Percentiles rank a stretch among this genome's conserved stretches.
Evolutionary conservation across 2,797 vertebrate species (phyloP).

Genomic region (Siniperca scherzeri): DNA sequence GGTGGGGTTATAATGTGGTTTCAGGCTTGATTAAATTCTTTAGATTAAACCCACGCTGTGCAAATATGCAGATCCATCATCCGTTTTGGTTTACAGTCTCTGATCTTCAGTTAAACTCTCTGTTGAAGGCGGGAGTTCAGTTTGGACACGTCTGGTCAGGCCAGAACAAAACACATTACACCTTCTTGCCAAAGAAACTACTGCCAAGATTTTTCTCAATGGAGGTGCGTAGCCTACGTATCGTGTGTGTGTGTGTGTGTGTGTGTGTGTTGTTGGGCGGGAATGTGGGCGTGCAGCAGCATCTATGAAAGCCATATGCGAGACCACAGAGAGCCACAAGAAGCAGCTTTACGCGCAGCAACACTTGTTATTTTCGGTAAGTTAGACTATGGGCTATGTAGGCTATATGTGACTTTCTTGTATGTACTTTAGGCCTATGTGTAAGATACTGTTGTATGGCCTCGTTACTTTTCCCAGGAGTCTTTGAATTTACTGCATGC

Average conservation of each 20-base stretch:
- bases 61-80: conserved; percentile 6
- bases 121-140: conserved; percentile 13
- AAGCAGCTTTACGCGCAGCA: conserved; percentile 48
- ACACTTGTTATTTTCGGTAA: conserved; percentile 43
- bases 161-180: conserved; percentile 34
- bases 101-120: conserved; percentile 32
- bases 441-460: background rate
- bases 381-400: background rate
- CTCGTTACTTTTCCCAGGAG: background rate
- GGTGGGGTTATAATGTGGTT: background rate
- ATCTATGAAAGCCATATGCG: conserved; percentile 75
- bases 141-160: conserved; percentile 52
- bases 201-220: conserved; percentile 34
- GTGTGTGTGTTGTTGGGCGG: conserved; percentile 38
- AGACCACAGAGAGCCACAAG: conserved; percentile 30
- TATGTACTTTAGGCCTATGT: background rate
- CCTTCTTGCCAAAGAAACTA: background rate
- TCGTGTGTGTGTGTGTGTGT: background rate
- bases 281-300: conserved; percentile 72
- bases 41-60: background rate
- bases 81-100: background rate
- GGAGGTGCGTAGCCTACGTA: background rate
- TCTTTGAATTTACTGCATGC: background rate
- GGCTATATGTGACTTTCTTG: background rate
- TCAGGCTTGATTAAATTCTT: background rate